Evolutionary conservation across 2,888 invertebrate species (phyloP).

Genomic region (Lepidocyrtinus sp.): DNA sequence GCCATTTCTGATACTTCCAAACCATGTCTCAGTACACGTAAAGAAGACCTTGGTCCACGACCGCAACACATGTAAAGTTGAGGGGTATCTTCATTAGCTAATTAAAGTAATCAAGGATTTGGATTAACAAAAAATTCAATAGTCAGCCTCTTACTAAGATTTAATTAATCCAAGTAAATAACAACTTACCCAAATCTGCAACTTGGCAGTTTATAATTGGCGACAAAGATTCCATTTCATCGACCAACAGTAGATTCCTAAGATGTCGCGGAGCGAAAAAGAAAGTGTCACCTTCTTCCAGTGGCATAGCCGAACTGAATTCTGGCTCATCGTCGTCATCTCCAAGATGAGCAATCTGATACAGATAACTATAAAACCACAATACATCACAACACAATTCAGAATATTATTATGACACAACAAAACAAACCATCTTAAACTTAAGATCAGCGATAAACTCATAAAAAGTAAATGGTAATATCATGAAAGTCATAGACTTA

Average conservation of each 20-base stretch:
- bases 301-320: conserved; percentile 97
- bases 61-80: conserved; percentile 98
- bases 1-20: conserved; percentile 99
- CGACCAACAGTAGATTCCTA: conserved; percentile 95
- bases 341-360: conserved; percentile 99
- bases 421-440: no score
- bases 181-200: conserved; percentile 81
- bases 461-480: no score
- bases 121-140: no score
- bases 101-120: background rate
- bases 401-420: background rate
- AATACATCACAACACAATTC: no score
- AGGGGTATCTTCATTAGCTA: conserved; percentile 97
- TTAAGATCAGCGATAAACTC: no score
- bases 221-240: conserved; percentile 96
- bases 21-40: conserved; percentile 95
- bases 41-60: conserved; percentile 92
- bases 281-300: conserved; percentile 99
- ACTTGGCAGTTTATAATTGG: conserved; percentile 89
- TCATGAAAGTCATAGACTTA: no score
- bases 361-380: conserved; percentile 83
- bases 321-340: conserved; percentile 99
- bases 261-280: conserved; percentile 96
- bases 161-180: background rate
- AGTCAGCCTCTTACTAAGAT: no score